These are phyloP conservation scores for Arctocebus calabarensis DNA, from an alignment of 2,797 vertebrate species.

Conservation along the genomic window DNA sequence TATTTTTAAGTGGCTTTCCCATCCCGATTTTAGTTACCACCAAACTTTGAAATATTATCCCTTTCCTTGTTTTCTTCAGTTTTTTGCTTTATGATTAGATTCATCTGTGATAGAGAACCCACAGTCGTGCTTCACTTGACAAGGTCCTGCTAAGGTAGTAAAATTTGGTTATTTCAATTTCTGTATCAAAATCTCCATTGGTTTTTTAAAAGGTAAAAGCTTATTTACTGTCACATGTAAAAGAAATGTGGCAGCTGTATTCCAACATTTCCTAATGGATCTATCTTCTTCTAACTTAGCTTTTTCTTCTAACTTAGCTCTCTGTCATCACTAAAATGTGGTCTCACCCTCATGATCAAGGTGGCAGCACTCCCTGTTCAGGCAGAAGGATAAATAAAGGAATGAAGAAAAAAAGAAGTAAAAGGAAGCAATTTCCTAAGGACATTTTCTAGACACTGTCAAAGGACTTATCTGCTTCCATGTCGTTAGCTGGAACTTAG, in stretches of 20 bases:
- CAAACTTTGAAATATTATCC: slow-evolving; percentile 17
- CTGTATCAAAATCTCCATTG: slow-evolving; percentile 15
- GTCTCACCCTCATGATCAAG: not conserved
- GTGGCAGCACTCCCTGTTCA: not conserved
- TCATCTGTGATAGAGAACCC: slow-evolving; percentile 20
- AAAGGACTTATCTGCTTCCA: not conserved
- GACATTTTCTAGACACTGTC: slow-evolving; percentile 26
- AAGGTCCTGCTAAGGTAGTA: slow-evolving; percentile 38
- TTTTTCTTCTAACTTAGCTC: not conserved
- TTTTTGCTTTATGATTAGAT: not conserved
- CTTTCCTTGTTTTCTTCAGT: not conserved
- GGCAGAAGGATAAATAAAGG: not conserved
- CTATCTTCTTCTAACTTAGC: too few relatives aligned
- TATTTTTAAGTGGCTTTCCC: slow-evolving; percentile 11
- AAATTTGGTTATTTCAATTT: slow-evolving; percentile 64
- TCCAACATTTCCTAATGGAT: not conserved
- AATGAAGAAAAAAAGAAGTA: not conserved
- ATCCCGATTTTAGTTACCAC: not conserved
- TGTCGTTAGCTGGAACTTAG: not conserved
- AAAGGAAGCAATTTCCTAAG: not conserved
- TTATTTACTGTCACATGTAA: not conserved
- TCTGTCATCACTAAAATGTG: not conserved
- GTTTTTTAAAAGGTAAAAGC: slow-evolving; percentile 20
- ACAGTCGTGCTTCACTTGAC: not conserved
- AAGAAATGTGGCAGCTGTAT: not conserved